A percentile compares a stretch with the other conserved stretches of the same genome.
phyloP scores from a whole-genome alignment of 2,113 vertebrate genomes.

The Planiliza haematocheilus region DNA sequence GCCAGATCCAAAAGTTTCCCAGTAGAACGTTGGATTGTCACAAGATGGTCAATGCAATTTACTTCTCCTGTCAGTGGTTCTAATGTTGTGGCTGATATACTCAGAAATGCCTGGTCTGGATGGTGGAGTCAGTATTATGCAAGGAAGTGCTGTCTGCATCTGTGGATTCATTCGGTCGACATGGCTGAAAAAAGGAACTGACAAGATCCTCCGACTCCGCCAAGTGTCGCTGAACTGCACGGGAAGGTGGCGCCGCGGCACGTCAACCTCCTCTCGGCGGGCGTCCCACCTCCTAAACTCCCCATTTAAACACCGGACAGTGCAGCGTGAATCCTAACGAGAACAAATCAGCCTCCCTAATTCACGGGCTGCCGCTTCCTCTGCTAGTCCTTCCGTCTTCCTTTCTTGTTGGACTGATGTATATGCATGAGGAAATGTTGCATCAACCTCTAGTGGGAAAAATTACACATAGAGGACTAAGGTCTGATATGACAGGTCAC shows the following conservation, averaged over 20 bases:
- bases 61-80: too few relatives aligned
- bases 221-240: slow-evolving; percentile 11
- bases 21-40: too few relatives aligned
- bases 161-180: not conserved
- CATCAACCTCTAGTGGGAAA: slow-evolving; percentile 64
- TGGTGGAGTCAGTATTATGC: too few relatives aligned
- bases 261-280: slow-evolving; percentile 20
- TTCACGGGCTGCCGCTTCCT: slow-evolving; percentile 11
- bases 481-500: slow-evolving; percentile 75
- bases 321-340: slow-evolving; percentile 32
- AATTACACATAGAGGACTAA: slow-evolving; percentile 59
- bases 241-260: slow-evolving; percentile 33
- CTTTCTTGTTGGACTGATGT: slow-evolving; percentile 59
- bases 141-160: not conserved
- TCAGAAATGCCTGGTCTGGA: too few relatives aligned
- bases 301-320: slow-evolving; percentile 34
- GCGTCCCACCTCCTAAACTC: slow-evolving; percentile 32
- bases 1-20: too few relatives aligned
- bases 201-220: not conserved
- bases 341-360: slow-evolving; percentile 43
- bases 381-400: slow-evolving; percentile 16
- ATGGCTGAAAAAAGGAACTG: not conserved
- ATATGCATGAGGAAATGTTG: slow-evolving; percentile 75
- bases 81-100: too few relatives aligned
- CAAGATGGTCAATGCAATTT: too few relatives aligned